Evolutionary conservation across 2,113 vertebrate species (phyloP).

Genomic region (Psettodes erumei): DNA sequence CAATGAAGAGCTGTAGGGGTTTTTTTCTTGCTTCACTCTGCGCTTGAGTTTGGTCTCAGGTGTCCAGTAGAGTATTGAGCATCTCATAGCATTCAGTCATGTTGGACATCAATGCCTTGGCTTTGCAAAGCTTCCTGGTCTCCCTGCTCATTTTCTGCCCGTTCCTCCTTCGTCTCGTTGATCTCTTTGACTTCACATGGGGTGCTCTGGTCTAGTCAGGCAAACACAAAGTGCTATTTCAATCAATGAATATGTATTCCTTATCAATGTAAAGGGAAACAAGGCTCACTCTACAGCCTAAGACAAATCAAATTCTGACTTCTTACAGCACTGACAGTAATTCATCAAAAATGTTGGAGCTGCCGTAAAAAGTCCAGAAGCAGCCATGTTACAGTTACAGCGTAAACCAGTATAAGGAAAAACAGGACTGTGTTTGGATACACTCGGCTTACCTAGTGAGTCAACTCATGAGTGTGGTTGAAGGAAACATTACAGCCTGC

Average conservation of each 20-base stretch:
- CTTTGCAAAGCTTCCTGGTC: conserved; percentile 55
- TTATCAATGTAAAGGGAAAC: not conserved
- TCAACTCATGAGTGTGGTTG: conserved; percentile 26
- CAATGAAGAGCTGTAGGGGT: conserved; percentile 1
- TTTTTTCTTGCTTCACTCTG: conserved; percentile 10
- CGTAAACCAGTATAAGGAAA: not conserved
- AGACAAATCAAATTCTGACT: not conserved
- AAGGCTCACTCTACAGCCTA: too few species aligned
- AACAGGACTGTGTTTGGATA: conserved; percentile 14
- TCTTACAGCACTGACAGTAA: too few species aligned
- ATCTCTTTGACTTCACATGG: not conserved
- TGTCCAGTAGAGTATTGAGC: conserved; percentile 22
- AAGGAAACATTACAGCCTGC: conserved; percentile 12
- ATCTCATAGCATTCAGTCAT: conserved; percentile 63
- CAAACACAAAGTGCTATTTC: conserved; percentile 6
- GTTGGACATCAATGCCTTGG: conserved; percentile 29
- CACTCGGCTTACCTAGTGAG: conserved; percentile 34
- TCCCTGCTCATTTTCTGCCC: not conserved
- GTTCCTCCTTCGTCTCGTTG: not conserved
- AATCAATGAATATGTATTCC: not conserved
- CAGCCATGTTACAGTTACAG: too few species aligned
- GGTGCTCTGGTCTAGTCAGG: conserved; percentile 23
- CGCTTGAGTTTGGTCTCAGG: conserved; percentile 11
- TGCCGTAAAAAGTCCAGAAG: too few species aligned
- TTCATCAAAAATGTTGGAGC: too few species aligned